Evolutionary conservation across 1,140 invertebrate species (phyloP).

Genomic region (Cyrtorhinus lividipennis): DNA sequence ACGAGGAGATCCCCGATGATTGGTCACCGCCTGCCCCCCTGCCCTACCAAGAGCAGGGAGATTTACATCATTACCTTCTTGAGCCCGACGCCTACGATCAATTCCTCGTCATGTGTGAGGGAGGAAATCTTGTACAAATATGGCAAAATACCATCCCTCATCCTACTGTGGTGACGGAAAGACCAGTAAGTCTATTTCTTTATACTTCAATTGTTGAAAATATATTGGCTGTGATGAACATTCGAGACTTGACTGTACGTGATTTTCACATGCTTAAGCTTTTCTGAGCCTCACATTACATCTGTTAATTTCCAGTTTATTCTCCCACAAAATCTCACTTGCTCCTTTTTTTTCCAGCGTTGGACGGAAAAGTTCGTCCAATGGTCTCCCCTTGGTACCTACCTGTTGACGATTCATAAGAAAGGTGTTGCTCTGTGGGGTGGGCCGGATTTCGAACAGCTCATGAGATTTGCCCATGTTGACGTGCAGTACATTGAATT

Average conservation of each 20-base stretch:
- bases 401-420: constrained; percentile 88
- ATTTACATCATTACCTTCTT: constrained; percentile 79
- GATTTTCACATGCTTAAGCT: no score
- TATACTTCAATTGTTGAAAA: no score
- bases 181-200: constrained; percentile 45
- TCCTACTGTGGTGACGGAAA: constrained; percentile 63
- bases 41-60: constrained; percentile 73
- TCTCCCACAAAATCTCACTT: background rate
- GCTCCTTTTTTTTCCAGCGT: constrained; percentile 38
- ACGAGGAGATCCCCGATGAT: constrained; percentile 77
- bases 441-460: constrained; percentile 80
- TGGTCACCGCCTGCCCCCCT: constrained; percentile 81
- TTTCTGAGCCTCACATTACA: no score
- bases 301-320: background rate
- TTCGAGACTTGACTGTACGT: no score
- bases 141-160: constrained; percentile 85
- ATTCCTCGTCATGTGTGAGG: constrained; percentile 76
- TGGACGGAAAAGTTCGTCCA: constrained; percentile 93
- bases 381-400: constrained; percentile 95
- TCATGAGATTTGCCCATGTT: constrained; percentile 78
- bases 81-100: constrained; percentile 93
- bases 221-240: no score
- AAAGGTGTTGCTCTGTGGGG: constrained; percentile 95
- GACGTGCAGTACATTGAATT: constrained; percentile 94
- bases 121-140: constrained; percentile 57